These are phyloP conservation scores for Phalacrocorax carbo DNA, from an alignment of 2,113 vertebrate species.

Conservation along the genomic window DNA sequence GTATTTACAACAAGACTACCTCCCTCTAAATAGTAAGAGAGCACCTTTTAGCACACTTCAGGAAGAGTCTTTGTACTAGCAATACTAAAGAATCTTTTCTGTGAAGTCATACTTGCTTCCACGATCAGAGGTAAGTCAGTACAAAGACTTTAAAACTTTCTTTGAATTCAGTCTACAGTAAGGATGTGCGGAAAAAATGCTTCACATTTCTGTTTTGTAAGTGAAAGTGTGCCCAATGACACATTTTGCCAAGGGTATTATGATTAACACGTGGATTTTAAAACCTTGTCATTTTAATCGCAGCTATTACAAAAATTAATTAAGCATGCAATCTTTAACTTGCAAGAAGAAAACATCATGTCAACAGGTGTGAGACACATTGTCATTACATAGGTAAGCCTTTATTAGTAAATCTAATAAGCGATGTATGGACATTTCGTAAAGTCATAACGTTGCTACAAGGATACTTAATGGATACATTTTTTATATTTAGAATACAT, in stretches of 20 bases:
- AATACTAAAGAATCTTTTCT: not conserved
- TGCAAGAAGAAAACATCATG: not conserved
- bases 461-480: fast-evolving
- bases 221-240: not conserved
- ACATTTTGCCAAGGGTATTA: not conserved
- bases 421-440: not conserved
- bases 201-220: not conserved
- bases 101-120: not conserved
- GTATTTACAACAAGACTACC: not conserved
- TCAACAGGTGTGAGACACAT: not conserved
- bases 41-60: not conserved
- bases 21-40: not conserved
- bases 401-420: not conserved
- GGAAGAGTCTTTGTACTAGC: not conserved
- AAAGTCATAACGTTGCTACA: not conserved
- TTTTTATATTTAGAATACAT: not conserved
- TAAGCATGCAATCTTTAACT: not conserved
- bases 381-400: not conserved
- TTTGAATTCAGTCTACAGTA: not conserved
- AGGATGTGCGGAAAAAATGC: fast-evolving
- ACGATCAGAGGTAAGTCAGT: not conserved
- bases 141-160: not conserved
- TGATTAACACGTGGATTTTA: not conserved
- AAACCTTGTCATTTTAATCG: not conserved
- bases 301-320: not conserved